Percentiles rank a stretch among this genome's conserved stretches.
phyloP scores from a whole-genome alignment of 1,140 invertebrate species.

The Pararge aegeria region DNA sequence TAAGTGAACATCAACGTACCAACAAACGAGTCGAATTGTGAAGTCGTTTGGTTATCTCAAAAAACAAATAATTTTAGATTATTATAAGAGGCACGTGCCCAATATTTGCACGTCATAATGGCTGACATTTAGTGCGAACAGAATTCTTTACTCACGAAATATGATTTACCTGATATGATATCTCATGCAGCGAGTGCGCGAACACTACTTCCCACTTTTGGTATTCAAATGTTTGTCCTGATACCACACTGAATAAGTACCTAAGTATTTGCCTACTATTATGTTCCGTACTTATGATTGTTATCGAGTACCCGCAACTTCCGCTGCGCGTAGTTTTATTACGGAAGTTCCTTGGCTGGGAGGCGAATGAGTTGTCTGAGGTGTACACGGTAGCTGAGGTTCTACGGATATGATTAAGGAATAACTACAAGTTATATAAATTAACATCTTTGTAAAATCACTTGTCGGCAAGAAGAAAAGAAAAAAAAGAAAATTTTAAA shows the following conservation, averaged over 20 bases:
- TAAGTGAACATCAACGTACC: too few species aligned
- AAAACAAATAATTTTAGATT: neutral
- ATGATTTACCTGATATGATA: conserved; percentile 25
- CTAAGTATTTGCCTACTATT: neutral
- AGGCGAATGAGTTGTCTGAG: too few species aligned
- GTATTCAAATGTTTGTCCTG: conserved; percentile 18
- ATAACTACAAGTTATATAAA: too few species aligned
- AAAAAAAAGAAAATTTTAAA: too few species aligned
- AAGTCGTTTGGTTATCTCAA: neutral
- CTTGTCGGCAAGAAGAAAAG: too few species aligned
- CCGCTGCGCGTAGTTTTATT: too few species aligned
- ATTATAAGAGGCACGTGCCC: neutral
- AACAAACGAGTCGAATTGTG: too few species aligned
- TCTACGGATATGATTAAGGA: too few species aligned
- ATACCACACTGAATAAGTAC: conserved; percentile 7
- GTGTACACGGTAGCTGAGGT: too few species aligned
- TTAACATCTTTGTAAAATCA: too few species aligned
- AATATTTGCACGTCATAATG: conserved; percentile 7
- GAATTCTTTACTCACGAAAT: conserved; percentile 10
- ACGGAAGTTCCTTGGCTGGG: too few species aligned
- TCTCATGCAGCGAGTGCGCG: neutral
- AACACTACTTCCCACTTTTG: conserved; percentile 26
- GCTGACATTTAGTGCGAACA: conserved; percentile 4
- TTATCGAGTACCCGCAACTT: neutral
- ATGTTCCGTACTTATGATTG: neutral